These are phyloP conservation scores for Spea hammondii DNA, from an alignment of 2,797 vertebrate genomes.

Conservation along the genomic window DNA sequence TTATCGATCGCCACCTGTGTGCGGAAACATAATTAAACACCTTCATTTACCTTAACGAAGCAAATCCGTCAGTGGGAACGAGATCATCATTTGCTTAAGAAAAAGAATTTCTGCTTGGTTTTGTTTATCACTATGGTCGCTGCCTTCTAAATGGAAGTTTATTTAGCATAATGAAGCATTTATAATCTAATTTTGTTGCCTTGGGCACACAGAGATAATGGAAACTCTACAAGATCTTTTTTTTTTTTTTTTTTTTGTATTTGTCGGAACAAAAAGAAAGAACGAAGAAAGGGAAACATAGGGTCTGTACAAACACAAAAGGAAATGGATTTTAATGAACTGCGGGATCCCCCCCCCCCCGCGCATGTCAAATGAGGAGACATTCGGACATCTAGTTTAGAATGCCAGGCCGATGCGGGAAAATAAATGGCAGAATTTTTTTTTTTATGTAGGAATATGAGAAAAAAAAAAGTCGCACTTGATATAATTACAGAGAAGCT, in stretches of 20 bases:
- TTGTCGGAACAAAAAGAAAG: conserved; percentile 5
- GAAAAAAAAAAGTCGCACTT: neutral
- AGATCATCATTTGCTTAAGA: neutral
- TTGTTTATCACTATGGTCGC: conserved; percentile 15
- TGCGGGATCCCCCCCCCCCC: neutral
- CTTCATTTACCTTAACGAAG: conserved; percentile 37
- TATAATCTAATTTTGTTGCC: conserved; percentile 26
- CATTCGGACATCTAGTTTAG: conserved; percentile 3
- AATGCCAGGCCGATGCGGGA: neutral
- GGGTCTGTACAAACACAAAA: neutral
- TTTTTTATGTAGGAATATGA: neutral
- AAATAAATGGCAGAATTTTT: neutral
- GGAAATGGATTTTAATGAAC: conserved; percentile 18
- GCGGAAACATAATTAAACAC: conserved; percentile 20
- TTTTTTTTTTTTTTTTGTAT: conserved; percentile 2
- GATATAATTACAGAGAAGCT: neutral
- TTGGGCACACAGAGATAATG: conserved; percentile 5
- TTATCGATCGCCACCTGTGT: conserved; percentile 36
- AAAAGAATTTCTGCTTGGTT: conserved; percentile 3
- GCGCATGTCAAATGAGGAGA: neutral
- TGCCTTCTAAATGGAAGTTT: conserved; percentile 25
- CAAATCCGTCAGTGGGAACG: conserved; percentile 10
- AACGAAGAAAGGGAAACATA: neutral
- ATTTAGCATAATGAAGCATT: conserved; percentile 25
- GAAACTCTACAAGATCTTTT: neutral